Base-by-base conservation (phyloP, 2,888 invertebrate genomes). In the Halocaridina rubra region DNA sequence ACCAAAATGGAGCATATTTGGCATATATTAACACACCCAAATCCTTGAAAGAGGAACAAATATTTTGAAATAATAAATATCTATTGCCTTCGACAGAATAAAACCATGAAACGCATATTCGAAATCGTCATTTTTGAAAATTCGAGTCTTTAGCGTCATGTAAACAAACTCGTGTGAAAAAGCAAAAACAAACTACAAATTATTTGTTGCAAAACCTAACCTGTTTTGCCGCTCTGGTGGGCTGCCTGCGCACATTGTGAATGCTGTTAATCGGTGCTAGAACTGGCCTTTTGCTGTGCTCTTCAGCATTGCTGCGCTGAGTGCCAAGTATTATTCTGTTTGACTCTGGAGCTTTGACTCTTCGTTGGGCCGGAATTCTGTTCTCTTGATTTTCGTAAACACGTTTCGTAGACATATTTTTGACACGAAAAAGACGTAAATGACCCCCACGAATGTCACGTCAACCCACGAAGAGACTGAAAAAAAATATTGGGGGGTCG, bases 221-320 rank as follows among this genome's bases (percentile, higher is more conserved):
- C 86, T 79, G 81, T 39, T 86, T 86, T 2, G 79, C 86, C 74
- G 81, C 81, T 81, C 86, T 86, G 13, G 79, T 69, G n/a, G 86
- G 86, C 30, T 86, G 86, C 67, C 72, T 74, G 0, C 81, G 81
- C 8, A 86, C 24, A 69, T 86, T 86, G 2, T 64, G 13, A n/a
- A n/a, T n/a, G n/a, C n/a, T n/a, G 29, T 53, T 78, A 16, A 84
- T 59, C n/a, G 82, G 29, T n/a, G 61, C 78, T 5, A 84, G 61
- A 53, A 84, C 77, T 13, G 77, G 71, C 30, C 82, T 33, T 29
- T 61, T 81, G 61, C 32, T 32, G 29, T 78, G 59, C 19, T 57
- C 32, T 29, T 24, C 24, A 59, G 24, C 24, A 59, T 27, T 13
- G 33, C 71, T 29, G 71, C 57, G 29, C 19, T 27, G 24, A 7